Evolutionary conservation across 1,140 invertebrate genomes (phyloP).

Genomic region (Drosophila athabasca): DNA sequence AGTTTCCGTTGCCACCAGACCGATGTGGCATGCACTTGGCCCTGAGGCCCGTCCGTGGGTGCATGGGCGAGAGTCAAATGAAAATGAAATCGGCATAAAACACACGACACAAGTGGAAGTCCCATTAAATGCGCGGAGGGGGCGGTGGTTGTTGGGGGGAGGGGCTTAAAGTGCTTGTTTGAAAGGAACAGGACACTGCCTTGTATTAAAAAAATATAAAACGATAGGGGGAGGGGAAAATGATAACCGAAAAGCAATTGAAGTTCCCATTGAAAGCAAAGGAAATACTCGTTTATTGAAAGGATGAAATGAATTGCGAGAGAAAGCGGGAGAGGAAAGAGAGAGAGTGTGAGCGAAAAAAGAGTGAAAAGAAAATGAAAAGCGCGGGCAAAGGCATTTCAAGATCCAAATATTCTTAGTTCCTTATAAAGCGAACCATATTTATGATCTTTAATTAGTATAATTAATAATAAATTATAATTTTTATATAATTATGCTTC

Average conservation of each 20-base stretch:
- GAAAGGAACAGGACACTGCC: constrained; percentile 10
- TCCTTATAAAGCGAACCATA: too few relatives aligned
- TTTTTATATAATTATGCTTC: too few relatives aligned
- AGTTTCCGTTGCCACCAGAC: constrained; percentile 23
- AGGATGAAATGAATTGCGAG: too few relatives aligned
- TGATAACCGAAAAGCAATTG: constrained; percentile 33
- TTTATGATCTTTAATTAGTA: too few relatives aligned
- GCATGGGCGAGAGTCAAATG: constrained; percentile 43
- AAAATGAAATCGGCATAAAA: constrained; percentile 60
- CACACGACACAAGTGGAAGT: constrained; percentile 53
- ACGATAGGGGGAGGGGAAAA: constrained; percentile 5
- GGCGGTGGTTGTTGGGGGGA: neutral
- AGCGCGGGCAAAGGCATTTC: too few relatives aligned
- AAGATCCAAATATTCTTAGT: too few relatives aligned
- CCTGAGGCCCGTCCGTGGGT: constrained; percentile 20
- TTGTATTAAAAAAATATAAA: constrained; percentile 4
- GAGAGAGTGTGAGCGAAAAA: too few relatives aligned
- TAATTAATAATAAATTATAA: too few relatives aligned
- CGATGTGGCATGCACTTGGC: constrained; percentile 45
- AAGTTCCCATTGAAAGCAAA: neutral
- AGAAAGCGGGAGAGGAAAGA: too few relatives aligned
- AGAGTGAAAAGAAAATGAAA: too few relatives aligned
- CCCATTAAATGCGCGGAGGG: constrained; percentile 20
- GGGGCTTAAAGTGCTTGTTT: too few relatives aligned
- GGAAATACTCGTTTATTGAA: too few relatives aligned